Evolutionary conservation across 2,113 vertebrate genomes (phyloP).

Genomic region (Oreocharis arfaki): DNA sequence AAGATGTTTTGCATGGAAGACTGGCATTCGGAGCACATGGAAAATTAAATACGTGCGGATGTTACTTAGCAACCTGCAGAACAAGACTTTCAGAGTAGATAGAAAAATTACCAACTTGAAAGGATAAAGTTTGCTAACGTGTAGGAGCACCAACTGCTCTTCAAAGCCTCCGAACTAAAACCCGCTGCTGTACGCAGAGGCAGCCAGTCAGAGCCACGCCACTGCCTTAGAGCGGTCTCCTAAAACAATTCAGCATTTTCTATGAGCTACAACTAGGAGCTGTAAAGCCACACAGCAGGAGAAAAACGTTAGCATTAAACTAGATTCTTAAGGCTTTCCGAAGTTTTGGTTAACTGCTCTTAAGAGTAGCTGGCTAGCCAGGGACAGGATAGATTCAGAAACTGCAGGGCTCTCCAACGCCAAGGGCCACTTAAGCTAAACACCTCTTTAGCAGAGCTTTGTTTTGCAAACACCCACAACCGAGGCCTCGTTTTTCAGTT

Average conservation of each 20-base stretch:
- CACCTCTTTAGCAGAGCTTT: background rate
- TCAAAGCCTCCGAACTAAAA: background rate
- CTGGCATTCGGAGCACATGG: conserved; percentile 27
- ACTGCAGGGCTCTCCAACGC: background rate
- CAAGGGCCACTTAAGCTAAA: background rate
- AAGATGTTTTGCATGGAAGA: conserved; percentile 51
- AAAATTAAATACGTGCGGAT: background rate
- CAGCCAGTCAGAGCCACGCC: background rate
- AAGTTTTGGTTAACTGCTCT: background rate
- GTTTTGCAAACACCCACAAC: background rate
- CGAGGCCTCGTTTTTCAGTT: background rate
- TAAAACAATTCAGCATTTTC: background rate
- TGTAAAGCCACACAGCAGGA: background rate
- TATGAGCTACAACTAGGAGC: background rate
- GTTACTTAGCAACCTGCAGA: conserved; percentile 59
- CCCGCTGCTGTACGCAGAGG: background rate
- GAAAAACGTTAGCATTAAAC: background rate
- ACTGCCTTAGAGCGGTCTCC: background rate
- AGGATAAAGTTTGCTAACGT: background rate
- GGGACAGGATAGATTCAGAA: background rate
- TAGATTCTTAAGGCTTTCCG: background rate
- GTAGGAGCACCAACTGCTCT: background rate
- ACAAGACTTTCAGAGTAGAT: background rate
- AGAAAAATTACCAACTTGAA: conserved; percentile 14
- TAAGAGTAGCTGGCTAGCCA: background rate